Evolutionary conservation across 2,113 vertebrate genomes (phyloP).

Genomic region (Pangasianodon hypophthalmus): DNA sequence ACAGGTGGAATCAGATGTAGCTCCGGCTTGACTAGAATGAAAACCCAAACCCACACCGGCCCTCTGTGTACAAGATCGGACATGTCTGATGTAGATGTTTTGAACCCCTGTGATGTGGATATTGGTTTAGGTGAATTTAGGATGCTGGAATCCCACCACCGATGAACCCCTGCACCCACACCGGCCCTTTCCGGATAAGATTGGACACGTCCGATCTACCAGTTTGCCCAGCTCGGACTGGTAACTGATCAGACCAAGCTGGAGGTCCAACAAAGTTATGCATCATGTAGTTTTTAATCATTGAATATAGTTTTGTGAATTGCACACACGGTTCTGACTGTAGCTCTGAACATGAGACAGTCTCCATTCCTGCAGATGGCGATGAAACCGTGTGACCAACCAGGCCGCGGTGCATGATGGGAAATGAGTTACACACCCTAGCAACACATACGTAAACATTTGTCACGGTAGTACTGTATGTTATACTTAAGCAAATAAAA

Average conservation of each 20-base stretch:
- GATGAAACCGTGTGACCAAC: background rate
- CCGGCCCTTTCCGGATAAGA: too few species aligned
- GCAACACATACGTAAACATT: slow-evolving; percentile 23
- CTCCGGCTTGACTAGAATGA: too few species aligned
- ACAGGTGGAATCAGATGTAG: too few species aligned
- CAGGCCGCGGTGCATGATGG: slow-evolving; percentile 42
- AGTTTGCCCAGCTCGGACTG: too few species aligned
- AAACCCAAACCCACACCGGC: too few species aligned
- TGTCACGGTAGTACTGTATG: background rate
- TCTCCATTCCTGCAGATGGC: slow-evolving; percentile 52
- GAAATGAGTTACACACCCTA: slow-evolving; percentile 28
- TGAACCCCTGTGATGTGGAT: background rate
- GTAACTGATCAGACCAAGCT: too few species aligned
- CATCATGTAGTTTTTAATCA: background rate
- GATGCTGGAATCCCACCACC: slow-evolving; percentile 75
- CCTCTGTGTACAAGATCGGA: too few species aligned
- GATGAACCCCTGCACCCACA: slow-evolving; percentile 58
- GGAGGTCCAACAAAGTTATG: too few species aligned
- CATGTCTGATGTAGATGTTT: background rate
- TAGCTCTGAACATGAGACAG: background rate
- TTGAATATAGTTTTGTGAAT: background rate
- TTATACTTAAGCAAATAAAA: background rate
- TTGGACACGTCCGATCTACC: too few species aligned
- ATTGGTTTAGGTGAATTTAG: slow-evolving; percentile 50
- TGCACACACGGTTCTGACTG: background rate